Evolutionary conservation across 1,140 invertebrate genomes (phyloP).

Genomic region (Solen grandis): DNA sequence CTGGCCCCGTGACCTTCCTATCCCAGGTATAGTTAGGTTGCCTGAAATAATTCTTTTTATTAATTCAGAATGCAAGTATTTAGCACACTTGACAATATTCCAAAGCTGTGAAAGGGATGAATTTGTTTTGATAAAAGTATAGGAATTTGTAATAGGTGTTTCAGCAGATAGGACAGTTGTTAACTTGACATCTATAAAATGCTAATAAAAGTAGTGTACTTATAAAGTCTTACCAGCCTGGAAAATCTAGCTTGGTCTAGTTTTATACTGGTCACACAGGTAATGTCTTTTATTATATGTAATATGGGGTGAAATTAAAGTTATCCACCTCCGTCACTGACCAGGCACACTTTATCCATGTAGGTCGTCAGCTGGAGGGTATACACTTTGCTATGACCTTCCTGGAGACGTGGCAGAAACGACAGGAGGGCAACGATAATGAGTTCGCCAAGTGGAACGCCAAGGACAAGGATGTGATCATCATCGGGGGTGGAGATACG

Average conservation of each 20-base stretch:
- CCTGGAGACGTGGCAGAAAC: slow-evolving; percentile 98
- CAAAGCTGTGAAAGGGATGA: too few species aligned
- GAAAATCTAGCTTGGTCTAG: too few species aligned
- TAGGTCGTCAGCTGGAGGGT: slow-evolving; percentile 92
- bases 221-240: too few species aligned
- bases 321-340: neutral
- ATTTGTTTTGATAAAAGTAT: too few species aligned
- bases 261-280: neutral
- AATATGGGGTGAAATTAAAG: neutral
- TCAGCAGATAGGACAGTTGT: too few species aligned
- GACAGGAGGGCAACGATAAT: slow-evolving; percentile 86
- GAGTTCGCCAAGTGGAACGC: slow-evolving; percentile 87
- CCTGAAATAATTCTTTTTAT: too few species aligned
- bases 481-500: slow-evolving; percentile 99
- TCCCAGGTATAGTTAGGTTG: slow-evolving; percentile 82
- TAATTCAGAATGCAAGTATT: too few species aligned
- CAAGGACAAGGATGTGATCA: slow-evolving; percentile 96
- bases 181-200: too few species aligned
- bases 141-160: too few species aligned
- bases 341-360: too few species aligned
- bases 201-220: too few species aligned
- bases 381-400: slow-evolving; percentile 99
- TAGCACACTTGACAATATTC: too few species aligned
- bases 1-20: slow-evolving; percentile 93
- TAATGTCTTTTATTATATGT: neutral